Percentiles rank a stretch among this genome's conserved stretches.
Evolutionary conservation across 1,140 invertebrate genomes (phyloP).

Genomic region (Scaptomyza graminum): DNA sequence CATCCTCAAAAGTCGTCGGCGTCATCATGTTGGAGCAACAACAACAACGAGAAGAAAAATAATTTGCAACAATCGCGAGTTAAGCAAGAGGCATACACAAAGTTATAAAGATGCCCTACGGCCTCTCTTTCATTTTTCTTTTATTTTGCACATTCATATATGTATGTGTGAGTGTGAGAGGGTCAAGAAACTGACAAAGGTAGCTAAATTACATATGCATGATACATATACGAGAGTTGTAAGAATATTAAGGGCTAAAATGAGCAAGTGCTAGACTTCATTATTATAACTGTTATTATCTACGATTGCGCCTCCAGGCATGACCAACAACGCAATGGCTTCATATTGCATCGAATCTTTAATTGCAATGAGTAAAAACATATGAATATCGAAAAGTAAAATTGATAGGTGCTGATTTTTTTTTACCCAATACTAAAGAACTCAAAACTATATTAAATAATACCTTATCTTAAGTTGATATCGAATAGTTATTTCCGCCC

Average conservation of each 20-base stretch:
- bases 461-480: too few species aligned
- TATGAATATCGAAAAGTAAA: too few species aligned
- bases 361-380: too few species aligned
- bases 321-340: not conserved
- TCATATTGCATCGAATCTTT: too few species aligned
- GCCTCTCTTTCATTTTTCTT: not conserved
- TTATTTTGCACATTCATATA: not conserved
- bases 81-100: slow-evolving; percentile 6
- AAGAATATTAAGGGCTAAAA: slow-evolving; percentile 24
- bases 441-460: too few species aligned
- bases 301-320: not conserved
- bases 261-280: slow-evolving; percentile 7
- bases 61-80: slow-evolving; percentile 58
- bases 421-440: too few species aligned
- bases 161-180: slow-evolving; percentile 3
- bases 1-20: slow-evolving; percentile 22
- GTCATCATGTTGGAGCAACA: slow-evolving; percentile 5
- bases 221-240: not conserved
- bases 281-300: not conserved
- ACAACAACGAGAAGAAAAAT: slow-evolving; percentile 42
- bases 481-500: too few species aligned
- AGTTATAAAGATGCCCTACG: slow-evolving; percentile 58
- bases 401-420: too few species aligned
- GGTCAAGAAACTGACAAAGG: slow-evolving; percentile 53
- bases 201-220: slow-evolving; percentile 11